Base-by-base conservation (phyloP, 2,888 invertebrate genomes). In the Corythucha ciliata region DNA sequence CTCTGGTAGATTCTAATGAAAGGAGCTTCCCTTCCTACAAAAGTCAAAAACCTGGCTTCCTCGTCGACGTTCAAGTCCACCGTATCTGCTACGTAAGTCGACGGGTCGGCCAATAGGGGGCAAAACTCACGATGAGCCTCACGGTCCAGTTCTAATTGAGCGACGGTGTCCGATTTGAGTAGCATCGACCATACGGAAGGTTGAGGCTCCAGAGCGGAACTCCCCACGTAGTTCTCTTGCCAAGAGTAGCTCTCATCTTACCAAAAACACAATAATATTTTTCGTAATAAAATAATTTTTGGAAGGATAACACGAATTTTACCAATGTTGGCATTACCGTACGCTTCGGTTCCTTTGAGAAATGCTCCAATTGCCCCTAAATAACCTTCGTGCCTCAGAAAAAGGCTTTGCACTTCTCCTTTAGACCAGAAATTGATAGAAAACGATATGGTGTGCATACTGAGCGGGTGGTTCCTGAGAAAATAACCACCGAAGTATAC, bases 31-130 rank as follows among this genome's bases (percentile, higher is more conserved):
- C n/a, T n/a, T n/a, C n/a, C n/a, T n/a, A 29, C 29, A 29, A 8
- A 12, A 10, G 29, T 10, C 12, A 8, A 12, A 29, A 6, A 44
- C 66, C 87, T 78, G 12, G 93, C 94, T 66, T 86, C 84, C 58
- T 76, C 74, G 68, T 96, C 91, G 62, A 78, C 77, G 55, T 84
- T 79, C 52, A 97, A 75, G 71, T 96, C 91, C 58, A 92, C 81
- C 25, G 91, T 90, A 68, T 97, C 96, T 1, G 96, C 91, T 67
- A 79, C 78, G 72, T 96, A 96, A 64, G 77, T 76, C 59, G 76
- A 74, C 48, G 84, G 81, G 69, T 89, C 80, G 60, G 76, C 74
- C 55, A 96, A 72, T 60, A 96, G 70, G 6, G 85, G 83, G 65
- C 87, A 87, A 58, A 74, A 75, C 6, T 74, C 71, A 47, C 83